Base-by-base conservation (phyloP, 1,140 invertebrate genomes). In the Sinella curviseta region DNA sequence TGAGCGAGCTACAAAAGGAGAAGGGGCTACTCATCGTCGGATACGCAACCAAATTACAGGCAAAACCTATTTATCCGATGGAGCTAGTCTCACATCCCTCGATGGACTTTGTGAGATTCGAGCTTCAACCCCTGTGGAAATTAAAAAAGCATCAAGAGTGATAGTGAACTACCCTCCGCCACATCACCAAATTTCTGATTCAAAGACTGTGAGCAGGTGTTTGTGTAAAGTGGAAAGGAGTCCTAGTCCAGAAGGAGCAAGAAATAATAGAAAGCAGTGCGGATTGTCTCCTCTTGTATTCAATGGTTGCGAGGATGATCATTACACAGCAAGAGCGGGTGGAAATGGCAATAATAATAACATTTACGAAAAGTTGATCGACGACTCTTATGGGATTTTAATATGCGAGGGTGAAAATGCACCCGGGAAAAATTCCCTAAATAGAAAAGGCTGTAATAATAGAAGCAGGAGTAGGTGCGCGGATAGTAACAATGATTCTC, bases 311-410 rank as follows among this genome's bases (percentile, higher is more conserved):
- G 39, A 4, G 14, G 26, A n/a, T 65, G 8, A 4, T 65, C 57
- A 65, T 17, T n/a, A 12, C 57, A 65, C 4, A 8, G 65, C 30
- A 4, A 70, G 31, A 33, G 31, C 31, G 31, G 31, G 8, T 33
- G 31, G 26, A 24, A 12, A 36, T 12, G 31, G 26, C 65, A 12
- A 36, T 12, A 33, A 39, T 33, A 78, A 74, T 55, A 54, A 77
- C 60, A 76, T 74, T 31, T 82, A 82, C 55, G 83, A 83, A 31
- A 82, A 81, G 36, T 81, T 83, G 76, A 83, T 83, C 35, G 83
- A 83, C 70, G 83, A 82, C 54, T 78, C 83, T 35, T 83, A 83
- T 80, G 81, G 81, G 80, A 83, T 83, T 81, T 82, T 83, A 79
- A 82, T 83, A 55, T 83, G 81, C 82, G 83, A 83, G 78, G 79